phyloP scores from a whole-genome alignment of 2,888 invertebrate genomes.

The Abscondita cerata region DNA sequence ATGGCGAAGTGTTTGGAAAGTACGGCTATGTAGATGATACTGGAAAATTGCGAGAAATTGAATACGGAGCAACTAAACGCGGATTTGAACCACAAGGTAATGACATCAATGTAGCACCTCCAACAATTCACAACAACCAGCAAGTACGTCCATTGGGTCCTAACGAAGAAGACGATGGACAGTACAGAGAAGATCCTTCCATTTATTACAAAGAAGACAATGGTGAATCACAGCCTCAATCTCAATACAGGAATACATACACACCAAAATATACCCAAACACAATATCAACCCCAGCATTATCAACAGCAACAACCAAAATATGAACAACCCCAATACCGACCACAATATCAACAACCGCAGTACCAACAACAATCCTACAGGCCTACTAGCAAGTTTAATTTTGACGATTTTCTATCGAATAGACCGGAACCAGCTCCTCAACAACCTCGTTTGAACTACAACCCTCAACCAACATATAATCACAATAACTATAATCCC shows the following conservation, averaged over 20 bases:
- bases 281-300: slow-evolving; percentile 30
- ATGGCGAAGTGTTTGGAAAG: slow-evolving; percentile 85
- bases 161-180: slow-evolving; percentile 82
- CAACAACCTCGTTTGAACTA: slow-evolving; percentile 11
- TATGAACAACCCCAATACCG: slow-evolving; percentile 38
- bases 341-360: slow-evolving; percentile 43
- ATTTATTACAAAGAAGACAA: slow-evolving; percentile 75
- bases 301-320: slow-evolving; percentile 27
- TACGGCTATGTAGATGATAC: slow-evolving; percentile 87
- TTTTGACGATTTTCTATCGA: slow-evolving; percentile 33
- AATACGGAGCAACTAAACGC: slow-evolving; percentile 82
- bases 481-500: slow-evolving; percentile 40
- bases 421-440: slow-evolving; percentile 26
- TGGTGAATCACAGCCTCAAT: slow-evolving; percentile 37
- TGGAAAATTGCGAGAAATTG: slow-evolving; percentile 78
- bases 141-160: slow-evolving; percentile 55
- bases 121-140: slow-evolving; percentile 65
- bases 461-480: slow-evolving; percentile 33
- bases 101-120: slow-evolving; percentile 83
- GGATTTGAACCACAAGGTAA: slow-evolving; percentile 83
- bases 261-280: slow-evolving; percentile 36
- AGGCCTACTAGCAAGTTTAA: slow-evolving; percentile 56
- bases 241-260: slow-evolving; percentile 6
- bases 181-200: slow-evolving; percentile 83
- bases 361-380: slow-evolving; percentile 42